phyloP scores from a whole-genome alignment of 2,113 vertebrate genomes.

The Romanogobio albipinnatus region DNA sequence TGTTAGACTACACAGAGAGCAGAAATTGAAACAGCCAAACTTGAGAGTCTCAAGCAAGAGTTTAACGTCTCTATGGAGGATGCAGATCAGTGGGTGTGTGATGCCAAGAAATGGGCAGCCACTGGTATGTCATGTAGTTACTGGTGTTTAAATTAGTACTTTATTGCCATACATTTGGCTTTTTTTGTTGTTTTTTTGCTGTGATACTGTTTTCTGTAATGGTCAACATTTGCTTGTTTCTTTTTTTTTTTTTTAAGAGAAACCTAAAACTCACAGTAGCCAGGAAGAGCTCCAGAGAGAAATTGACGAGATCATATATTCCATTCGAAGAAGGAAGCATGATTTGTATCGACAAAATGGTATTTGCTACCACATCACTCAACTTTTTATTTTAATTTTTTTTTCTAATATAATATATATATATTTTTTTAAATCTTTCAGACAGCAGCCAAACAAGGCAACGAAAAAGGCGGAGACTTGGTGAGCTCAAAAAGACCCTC shows the following conservation, averaged over 20 bases:
- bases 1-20: conserved; percentile 9
- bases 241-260: not conserved
- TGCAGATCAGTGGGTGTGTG: conserved; percentile 17
- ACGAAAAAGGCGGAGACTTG: not conserved
- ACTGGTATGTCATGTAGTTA: conserved; percentile 14
- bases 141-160: not conserved
- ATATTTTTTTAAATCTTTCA: not conserved
- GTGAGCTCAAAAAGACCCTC: not conserved
- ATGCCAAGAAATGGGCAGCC: conserved; percentile 17
- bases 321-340: conserved; percentile 22
- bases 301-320: conserved; percentile 22
- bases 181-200: not conserved
- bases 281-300: conserved; percentile 33
- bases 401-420: no score
- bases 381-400: conserved; percentile 11
- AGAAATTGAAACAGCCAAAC: not conserved
- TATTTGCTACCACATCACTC: conserved; percentile 18
- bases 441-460: conserved; percentile 17
- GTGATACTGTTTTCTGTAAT: not conserved
- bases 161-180: not conserved
- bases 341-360: conserved; percentile 33
- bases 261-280: not conserved
- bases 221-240: not conserved
- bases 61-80: conserved; percentile 23
- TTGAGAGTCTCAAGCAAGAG: conserved; percentile 30